Evolutionary conservation across 2,888 invertebrate species (phyloP).

Genomic region (Plagodis dolabraria): DNA sequence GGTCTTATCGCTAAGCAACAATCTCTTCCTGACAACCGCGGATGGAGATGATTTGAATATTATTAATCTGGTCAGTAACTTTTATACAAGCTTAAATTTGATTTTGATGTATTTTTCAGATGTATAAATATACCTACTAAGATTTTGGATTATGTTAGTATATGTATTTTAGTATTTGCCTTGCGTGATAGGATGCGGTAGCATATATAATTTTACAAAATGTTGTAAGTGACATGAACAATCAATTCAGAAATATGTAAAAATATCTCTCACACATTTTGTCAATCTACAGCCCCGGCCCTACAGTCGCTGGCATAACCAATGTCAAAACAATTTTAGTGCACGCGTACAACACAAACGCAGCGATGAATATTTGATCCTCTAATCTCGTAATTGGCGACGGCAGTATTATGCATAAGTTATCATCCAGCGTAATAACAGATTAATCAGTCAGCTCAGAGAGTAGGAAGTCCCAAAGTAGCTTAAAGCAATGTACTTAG

Average conservation of each 20-base stretch:
- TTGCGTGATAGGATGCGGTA: too few species aligned
- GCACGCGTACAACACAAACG: background rate
- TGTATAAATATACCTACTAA: too few species aligned
- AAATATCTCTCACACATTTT: background rate
- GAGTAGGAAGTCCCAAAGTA: background rate
- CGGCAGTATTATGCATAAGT: constrained; percentile 25
- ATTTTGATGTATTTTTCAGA: too few species aligned
- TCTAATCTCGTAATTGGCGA: constrained; percentile 23
- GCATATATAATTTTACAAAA: too few species aligned
- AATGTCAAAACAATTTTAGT: constrained; percentile 8
- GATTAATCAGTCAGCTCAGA: constrained; percentile 20
- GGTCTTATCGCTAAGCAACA: too few species aligned
- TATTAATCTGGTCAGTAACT: too few species aligned
- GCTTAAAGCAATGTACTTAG: background rate
- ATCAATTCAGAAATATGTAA: background rate
- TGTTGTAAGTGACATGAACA: background rate
- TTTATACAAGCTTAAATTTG: too few species aligned
- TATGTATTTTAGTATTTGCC: too few species aligned
- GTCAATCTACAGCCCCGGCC: constrained; percentile 1
- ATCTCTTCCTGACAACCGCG: too few species aligned
- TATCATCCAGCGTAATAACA: constrained; percentile 17
- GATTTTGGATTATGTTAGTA: too few species aligned
- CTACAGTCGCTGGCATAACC: constrained; percentile 1
- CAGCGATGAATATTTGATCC: constrained; percentile 25
- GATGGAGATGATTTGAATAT: too few species aligned